Evolutionary conservation across 1,140 invertebrate genomes (phyloP), one percentile per base, ranked within the genome.

Genomic region (Hyphantria cunea): DNA sequence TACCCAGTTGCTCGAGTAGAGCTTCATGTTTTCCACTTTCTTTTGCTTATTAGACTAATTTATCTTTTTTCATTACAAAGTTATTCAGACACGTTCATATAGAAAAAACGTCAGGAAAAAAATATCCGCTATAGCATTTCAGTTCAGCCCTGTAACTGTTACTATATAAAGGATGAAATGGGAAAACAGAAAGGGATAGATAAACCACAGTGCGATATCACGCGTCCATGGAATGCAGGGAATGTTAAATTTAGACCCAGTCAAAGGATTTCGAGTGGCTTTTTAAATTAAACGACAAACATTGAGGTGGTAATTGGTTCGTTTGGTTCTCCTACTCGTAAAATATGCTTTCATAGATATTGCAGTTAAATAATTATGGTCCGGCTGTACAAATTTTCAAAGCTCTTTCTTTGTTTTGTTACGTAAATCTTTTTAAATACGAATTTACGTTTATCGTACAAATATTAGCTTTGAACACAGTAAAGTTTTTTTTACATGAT

Each of bases 271-370:
- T 66, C 60, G 68, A 75, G 76, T 80, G 74, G 66, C 66, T 80
- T 76, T 80, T 68, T 72, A 81, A 84, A 86, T 86, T 82, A 78
- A 82, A 82, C 72, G 72, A 77, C 74, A 82, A 81, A 82, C 78
- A 84, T 61, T 59, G 60, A 64, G 60, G 70, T 68, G 72, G 70
- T 78, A 76, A 80, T 78, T 78, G 73, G 78, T 77, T 72, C 66
- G 71, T 76, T 77, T 66, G 52, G 72, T 71, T 74, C 73, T 66
- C 52, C 72, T 71, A 68, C 53, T 68, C 72, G 70, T 60, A 60
- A 76, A 70, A 25, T 25, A 25, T 25, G 17, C 17, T 25, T 25
- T 25, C 5, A 25, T 25, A 25, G 5, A 25, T 3, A 3, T 25
- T 25, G 5, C 1, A 25, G 17, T 25, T 1, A 5, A 25, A 25